These are phyloP conservation scores for Mormoops blainvillei DNA, from an alignment of 2,113 vertebrate species.

Conservation along the genomic window DNA sequence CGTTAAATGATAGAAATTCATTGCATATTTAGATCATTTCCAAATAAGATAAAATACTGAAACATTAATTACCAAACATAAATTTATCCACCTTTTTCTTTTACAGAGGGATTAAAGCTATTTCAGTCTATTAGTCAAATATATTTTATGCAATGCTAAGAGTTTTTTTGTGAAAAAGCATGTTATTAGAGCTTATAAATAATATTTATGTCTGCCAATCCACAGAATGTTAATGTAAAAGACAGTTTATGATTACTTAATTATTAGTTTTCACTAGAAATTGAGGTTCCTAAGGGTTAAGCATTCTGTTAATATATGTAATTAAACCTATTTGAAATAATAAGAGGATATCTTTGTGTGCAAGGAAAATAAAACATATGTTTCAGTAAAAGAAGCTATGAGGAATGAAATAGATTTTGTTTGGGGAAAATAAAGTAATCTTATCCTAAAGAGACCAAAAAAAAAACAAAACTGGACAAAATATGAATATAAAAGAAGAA, in stretches of 20 bases:
- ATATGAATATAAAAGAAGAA: neutral
- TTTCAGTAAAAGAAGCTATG: neutral
- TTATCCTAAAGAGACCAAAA: neutral
- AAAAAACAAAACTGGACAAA: neutral
- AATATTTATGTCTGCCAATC: neutral
- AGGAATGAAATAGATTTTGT: neutral
- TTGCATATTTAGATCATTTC: neutral
- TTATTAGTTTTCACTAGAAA: neutral
- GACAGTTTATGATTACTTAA: neutral
- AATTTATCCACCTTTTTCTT: neutral
- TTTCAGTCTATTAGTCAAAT: neutral
- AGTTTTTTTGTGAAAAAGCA: neutral
- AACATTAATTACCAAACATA: neutral
- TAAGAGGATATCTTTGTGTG: neutral
- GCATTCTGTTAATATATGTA: neutral
- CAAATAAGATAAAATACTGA: neutral
- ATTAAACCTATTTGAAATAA: neutral
- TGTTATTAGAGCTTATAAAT: neutral
- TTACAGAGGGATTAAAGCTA: neutral
- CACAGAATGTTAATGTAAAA: neutral
- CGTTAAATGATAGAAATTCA: neutral
- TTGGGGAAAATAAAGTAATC: neutral
- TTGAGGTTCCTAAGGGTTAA: neutral
- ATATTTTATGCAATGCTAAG: neutral
- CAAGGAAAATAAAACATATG: neutral